These are phyloP conservation scores for Drosophila asahinai DNA, from an alignment of 1,140 invertebrate genomes.

Conservation along the genomic window DNA sequence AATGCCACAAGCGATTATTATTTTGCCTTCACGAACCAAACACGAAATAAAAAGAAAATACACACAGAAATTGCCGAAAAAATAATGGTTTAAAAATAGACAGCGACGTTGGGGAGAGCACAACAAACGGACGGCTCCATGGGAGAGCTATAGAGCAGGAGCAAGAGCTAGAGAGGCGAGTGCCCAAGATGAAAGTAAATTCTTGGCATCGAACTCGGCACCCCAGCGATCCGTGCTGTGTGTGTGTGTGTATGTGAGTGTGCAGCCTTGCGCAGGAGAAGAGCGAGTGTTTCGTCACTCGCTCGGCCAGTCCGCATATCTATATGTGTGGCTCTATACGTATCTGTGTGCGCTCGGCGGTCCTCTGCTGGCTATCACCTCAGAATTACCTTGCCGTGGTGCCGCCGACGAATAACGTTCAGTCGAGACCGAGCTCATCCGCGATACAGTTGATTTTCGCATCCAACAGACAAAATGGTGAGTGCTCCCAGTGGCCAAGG, in stretches of 20 bases:
- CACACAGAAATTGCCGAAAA: slow-evolving; percentile 29
- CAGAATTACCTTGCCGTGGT: slow-evolving; percentile 84
- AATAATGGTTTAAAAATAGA: slow-evolving; percentile 52
- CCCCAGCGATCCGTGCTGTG: slow-evolving; percentile 11
- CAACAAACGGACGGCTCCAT: slow-evolving; percentile 34
- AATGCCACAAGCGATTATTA: slow-evolving; percentile 83
- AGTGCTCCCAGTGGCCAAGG: slow-evolving; percentile 54
- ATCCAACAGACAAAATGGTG: slow-evolving; percentile 85
- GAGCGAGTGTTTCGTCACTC: slow-evolving; percentile 57
- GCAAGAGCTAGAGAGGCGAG: slow-evolving; percentile 34
- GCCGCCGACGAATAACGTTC: slow-evolving; percentile 83
- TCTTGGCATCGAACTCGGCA: slow-evolving; percentile 57
- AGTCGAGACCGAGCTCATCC: slow-evolving; percentile 85
- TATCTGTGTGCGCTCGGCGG: slow-evolving; percentile 21
- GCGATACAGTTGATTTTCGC: slow-evolving; percentile 85
- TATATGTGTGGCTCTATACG: slow-evolving; percentile 11
- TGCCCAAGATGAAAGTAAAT: slow-evolving; percentile 83
- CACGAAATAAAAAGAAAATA: slow-evolving; percentile 41
- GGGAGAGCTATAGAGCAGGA: slow-evolving; percentile 14
- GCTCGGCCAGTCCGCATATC: slow-evolving; percentile 13
- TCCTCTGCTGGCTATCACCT: slow-evolving; percentile 71
- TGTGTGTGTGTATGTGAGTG: slow-evolving; percentile 20
- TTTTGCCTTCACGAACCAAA: slow-evolving; percentile 66
- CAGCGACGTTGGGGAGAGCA: slow-evolving; percentile 19
- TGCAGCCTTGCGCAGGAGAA: slow-evolving; percentile 62